phyloP scores from a whole-genome alignment of 2,888 invertebrate genomes.

The Aelia acuminata region DNA sequence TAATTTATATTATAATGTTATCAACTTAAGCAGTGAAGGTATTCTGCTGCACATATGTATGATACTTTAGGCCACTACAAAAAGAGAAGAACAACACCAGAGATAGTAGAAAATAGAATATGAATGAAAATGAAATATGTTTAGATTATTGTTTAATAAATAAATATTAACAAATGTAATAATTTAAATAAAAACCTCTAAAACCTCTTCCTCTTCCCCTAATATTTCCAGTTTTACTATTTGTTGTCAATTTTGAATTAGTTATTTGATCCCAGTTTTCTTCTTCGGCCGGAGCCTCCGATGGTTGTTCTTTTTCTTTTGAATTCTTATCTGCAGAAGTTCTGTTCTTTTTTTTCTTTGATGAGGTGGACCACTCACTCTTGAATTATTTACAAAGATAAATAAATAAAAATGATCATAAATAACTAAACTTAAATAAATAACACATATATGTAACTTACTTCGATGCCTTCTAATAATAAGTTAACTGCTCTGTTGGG shows the following conservation, averaged over 20 bases:
- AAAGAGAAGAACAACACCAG: neutral
- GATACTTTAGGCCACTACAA: no score
- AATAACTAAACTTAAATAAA: slow-evolving; percentile 34
- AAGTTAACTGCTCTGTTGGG: slow-evolving; percentile 85
- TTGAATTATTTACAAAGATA: slow-evolving; percentile 67
- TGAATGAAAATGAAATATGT: neutral
- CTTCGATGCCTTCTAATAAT: slow-evolving; percentile 81
- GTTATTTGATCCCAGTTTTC: slow-evolving; percentile 66
- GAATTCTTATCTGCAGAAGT: slow-evolving; percentile 73
- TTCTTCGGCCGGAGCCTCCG: slow-evolving; percentile 67
- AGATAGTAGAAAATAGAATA: neutral
- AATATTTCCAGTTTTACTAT: slow-evolving; percentile 68
- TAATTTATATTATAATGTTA: no score
- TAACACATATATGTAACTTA: slow-evolving; percentile 67
- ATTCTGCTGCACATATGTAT: no score
- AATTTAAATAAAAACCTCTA: slow-evolving; percentile 47
- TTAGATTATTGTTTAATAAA: neutral
- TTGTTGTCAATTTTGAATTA: slow-evolving; percentile 58
- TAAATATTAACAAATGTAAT: slow-evolving; percentile 6
- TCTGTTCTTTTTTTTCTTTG: slow-evolving; percentile 89
- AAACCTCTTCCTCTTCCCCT: slow-evolving; percentile 68
- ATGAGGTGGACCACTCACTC: slow-evolving; percentile 89
- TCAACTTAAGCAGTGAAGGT: no score
- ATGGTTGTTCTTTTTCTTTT: slow-evolving; percentile 71
- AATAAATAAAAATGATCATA: neutral